Percentiles rank a stretch among this genome's conserved stretches.
phyloP scores from a whole-genome alignment of 2,888 invertebrate species.

The Catocala fraxini region DNA sequence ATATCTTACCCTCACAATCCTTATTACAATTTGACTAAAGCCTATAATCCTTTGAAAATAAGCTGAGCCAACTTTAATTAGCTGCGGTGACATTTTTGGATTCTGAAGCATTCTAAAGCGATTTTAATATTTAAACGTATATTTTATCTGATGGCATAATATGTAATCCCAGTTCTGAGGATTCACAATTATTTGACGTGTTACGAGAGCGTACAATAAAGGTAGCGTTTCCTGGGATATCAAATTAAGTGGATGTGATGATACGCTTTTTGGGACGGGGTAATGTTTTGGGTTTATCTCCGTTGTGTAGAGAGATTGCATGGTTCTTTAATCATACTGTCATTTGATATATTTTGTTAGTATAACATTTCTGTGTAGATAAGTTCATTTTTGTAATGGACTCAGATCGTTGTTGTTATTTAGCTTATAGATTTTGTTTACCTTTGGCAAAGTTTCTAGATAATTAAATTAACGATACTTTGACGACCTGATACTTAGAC shows the following conservation, averaged over 20 bases:
- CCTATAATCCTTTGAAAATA: constrained; percentile 20
- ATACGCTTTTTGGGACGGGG: constrained; percentile 5
- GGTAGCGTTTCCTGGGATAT: constrained; percentile 18
- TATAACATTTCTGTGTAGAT: too few relatives aligned
- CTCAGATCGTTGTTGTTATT: too few relatives aligned
- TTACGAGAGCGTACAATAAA: constrained; percentile 16
- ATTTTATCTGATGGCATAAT: constrained; percentile 45
- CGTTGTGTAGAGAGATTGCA: neutral
- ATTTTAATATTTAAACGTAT: constrained; percentile 46
- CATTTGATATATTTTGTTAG: too few relatives aligned
- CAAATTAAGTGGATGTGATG: constrained; percentile 11
- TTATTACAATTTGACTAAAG: constrained; percentile 18
- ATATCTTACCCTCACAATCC: constrained; percentile 17
- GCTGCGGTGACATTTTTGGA: constrained; percentile 24
- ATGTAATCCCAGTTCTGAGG: constrained; percentile 36
- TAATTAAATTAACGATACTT: too few relatives aligned
- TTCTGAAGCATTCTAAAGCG: constrained; percentile 28
- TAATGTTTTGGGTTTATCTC: neutral
- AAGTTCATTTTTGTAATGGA: too few relatives aligned
- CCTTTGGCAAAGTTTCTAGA: too few relatives aligned
- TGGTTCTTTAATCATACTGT: neutral
- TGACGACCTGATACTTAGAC: too few relatives aligned
- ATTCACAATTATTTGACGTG: constrained; percentile 38
- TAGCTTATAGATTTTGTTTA: too few relatives aligned
- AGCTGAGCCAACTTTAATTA: constrained; percentile 27